Percentiles rank a stretch among this genome's conserved stretches.
Conservation (phyloP, 2,797 vertebrate species). For the Myoxocephalus aenaeus region DNA sequence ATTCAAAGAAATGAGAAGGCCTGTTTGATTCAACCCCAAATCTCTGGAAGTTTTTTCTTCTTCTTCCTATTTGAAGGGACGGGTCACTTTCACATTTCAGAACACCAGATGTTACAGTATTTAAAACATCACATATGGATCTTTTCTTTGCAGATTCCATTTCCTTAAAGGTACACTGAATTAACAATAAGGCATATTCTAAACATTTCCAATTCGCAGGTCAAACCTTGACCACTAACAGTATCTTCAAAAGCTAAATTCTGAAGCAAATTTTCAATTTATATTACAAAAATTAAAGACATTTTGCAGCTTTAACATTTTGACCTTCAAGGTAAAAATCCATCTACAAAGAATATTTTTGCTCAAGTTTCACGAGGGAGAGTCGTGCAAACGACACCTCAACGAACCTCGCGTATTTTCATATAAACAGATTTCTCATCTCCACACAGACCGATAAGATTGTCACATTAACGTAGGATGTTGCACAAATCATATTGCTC, state of each 20-base stretch:
- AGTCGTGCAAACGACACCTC: neutral
- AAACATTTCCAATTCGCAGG: constrained; percentile 35
- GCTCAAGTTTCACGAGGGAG: constrained; percentile 34
- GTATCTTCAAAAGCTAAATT: constrained; percentile 24
- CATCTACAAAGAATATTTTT: constrained; percentile 36
- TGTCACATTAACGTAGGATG: constrained; percentile 77
- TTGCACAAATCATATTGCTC: constrained; percentile 50
- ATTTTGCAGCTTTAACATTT: constrained; percentile 44
- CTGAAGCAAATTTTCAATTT: constrained; percentile 45
- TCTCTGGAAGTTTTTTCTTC: constrained; percentile 10
- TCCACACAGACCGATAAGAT: constrained; percentile 67
- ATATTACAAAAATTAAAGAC: constrained; percentile 25
- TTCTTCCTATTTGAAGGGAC: constrained; percentile 19
- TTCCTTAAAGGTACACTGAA: constrained; percentile 51
- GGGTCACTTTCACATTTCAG: constrained; percentile 42
- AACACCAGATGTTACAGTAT: constrained; percentile 42
- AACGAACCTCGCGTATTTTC: neutral
- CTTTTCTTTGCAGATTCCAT: constrained; percentile 40
- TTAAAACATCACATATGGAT: constrained; percentile 37
- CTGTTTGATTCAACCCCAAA: constrained; percentile 51
- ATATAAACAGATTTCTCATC: constrained; percentile 37
- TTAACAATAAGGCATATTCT: constrained; percentile 70
- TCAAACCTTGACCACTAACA: constrained; percentile 16
- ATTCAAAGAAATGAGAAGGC: constrained; percentile 50
- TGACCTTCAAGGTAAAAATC: constrained; percentile 43